A percentile compares a stretch with the other conserved stretches of the same genome.
phyloP scores from a whole-genome alignment of 1,140 invertebrate species.

The Conus betulinus region DNA sequence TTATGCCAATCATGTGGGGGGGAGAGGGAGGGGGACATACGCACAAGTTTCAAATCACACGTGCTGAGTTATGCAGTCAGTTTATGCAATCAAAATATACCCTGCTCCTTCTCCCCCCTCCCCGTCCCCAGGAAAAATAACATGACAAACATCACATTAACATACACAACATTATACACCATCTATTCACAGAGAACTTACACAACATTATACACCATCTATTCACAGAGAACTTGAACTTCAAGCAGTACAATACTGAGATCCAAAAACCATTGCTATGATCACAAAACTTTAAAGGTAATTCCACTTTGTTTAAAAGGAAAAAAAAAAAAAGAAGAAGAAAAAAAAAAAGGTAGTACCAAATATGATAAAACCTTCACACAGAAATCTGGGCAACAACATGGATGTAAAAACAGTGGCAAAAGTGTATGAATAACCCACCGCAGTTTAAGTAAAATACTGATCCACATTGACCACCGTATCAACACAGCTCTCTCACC shows the following conservation, averaged over 20 bases:
- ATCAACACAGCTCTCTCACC: too few relatives aligned
- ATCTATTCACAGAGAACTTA: background rate
- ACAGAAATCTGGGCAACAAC: background rate
- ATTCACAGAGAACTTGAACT: background rate
- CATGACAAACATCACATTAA: background rate
- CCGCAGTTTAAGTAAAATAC: background rate
- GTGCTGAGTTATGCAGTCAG: too few relatives aligned
- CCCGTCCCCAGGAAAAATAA: too few relatives aligned
- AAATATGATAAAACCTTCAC: background rate
- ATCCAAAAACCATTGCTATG: constrained; percentile 5
- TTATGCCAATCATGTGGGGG: too few relatives aligned
- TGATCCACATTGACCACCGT: background rate
- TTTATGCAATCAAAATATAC: too few relatives aligned
- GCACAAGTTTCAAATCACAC: too few relatives aligned
- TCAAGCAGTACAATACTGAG: background rate
- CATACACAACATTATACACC: background rate
- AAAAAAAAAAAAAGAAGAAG: background rate
- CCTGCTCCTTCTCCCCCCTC: too few relatives aligned
- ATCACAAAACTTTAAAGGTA: background rate
- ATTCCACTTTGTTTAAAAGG: background rate
- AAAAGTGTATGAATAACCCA: background rate
- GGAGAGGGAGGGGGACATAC: too few relatives aligned
- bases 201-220: background rate
- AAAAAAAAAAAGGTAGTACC: background rate
- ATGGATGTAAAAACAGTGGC: background rate